Percentiles rank a stretch among this genome's conserved stretches.
Conservation (phyloP, 2,113 vertebrate species). For the Meleagris gallopavo region DNA sequence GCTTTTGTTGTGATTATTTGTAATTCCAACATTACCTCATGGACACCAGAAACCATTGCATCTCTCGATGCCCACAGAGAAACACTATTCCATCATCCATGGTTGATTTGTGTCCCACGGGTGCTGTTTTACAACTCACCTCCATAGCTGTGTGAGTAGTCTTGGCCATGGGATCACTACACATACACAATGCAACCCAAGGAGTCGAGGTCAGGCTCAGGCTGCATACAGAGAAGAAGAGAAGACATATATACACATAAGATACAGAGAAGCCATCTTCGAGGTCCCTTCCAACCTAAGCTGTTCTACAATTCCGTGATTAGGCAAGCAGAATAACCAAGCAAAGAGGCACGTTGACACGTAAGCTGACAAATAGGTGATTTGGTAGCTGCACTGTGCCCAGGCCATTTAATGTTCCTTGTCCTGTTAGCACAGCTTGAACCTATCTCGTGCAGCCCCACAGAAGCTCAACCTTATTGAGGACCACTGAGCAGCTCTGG, state of each 20-base stretch:
- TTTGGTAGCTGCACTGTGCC: background rate
- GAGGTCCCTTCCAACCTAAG: too few relatives aligned
- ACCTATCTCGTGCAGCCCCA: background rate
- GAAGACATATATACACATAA: background rate
- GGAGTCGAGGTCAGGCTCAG: background rate
- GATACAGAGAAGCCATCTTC: too few relatives aligned
- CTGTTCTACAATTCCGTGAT: too few relatives aligned
- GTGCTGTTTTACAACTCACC: background rate
- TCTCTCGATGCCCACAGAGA: background rate
- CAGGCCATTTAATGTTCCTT: background rate
- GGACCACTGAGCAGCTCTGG: background rate
- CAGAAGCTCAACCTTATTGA: background rate
- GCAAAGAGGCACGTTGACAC: background rate
- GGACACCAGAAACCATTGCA: background rate
- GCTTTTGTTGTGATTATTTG: background rate
- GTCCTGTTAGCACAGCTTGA: background rate
- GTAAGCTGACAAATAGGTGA: background rate
- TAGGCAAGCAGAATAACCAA: background rate
- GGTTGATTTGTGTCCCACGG: background rate
- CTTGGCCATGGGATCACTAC: background rate
- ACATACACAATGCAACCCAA: accelerated
- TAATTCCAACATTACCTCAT: background rate
- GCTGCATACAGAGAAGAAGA: background rate
- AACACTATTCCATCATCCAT: background rate
- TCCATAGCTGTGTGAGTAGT: background rate